phyloP scores from a whole-genome alignment of 2,797 vertebrate genomes.

The Coluber constrictor region DNA sequence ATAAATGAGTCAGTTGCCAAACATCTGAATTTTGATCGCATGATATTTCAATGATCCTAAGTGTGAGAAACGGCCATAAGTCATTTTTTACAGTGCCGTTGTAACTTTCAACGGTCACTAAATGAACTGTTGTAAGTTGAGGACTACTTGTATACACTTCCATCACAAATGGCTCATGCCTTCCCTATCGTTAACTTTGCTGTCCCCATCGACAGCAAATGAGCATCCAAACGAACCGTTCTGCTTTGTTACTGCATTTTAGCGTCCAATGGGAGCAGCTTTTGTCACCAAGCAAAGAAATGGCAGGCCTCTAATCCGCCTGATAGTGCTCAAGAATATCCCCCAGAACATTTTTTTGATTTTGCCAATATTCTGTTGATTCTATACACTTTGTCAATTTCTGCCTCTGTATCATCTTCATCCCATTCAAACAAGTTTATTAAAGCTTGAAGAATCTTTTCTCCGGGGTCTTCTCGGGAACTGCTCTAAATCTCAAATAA shows the following conservation, averaged over 20 bases:
- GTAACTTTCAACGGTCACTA: not conserved
- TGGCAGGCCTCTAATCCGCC: not conserved
- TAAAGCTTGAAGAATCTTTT: not conserved
- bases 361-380: not conserved
- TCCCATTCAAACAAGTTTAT: not conserved
- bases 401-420: not conserved
- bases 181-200: fast-evolving
- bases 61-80: not conserved
- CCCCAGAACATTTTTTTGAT: not conserved
- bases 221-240: not conserved
- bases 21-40: no score
- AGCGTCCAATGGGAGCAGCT: not conserved
- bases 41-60: not conserved
- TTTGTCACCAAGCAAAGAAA: not conserved
- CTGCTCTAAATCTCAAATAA: not conserved
- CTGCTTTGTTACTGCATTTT: no score
- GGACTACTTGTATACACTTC: not conserved
- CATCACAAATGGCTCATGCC: not conserved
- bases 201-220: not conserved
- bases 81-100: not conserved
- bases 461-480: not conserved
- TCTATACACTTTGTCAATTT: not conserved
- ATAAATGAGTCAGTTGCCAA: not conserved
- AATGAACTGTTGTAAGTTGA: not conserved
- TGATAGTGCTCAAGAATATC: not conserved